phyloP scores from a whole-genome alignment of 2,113 vertebrate genomes.

The Hyaena hyaena region DNA sequence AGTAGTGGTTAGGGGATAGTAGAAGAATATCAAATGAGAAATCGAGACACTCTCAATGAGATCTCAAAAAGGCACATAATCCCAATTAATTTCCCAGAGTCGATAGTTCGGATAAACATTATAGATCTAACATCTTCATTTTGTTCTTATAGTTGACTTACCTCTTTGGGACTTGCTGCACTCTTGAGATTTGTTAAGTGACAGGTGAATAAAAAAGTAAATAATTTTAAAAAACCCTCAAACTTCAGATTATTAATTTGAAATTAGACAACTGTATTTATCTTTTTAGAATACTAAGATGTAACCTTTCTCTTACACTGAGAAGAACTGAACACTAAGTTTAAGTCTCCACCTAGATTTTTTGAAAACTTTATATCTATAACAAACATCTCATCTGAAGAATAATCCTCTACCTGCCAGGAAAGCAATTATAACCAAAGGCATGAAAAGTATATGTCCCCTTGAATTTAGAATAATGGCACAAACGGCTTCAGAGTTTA shows the following conservation, averaged over 20 bases:
- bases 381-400: not conserved
- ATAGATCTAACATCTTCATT: not conserved
- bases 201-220: not conserved
- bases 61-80: not conserved
- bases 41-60: accelerated
- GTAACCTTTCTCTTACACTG: not conserved
- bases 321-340: not conserved
- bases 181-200: not conserved
- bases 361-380: not conserved
- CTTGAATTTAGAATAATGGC: not conserved
- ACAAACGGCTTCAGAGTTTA: not conserved
- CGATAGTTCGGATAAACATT: not conserved
- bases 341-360: not conserved
- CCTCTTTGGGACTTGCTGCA: not conserved
- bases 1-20: not conserved
- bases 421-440: not conserved
- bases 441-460: not conserved
- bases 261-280: not conserved
- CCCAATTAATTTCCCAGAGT: not conserved
- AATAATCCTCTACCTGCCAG: not conserved
- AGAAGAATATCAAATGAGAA: not conserved
- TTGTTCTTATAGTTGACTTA: not conserved
- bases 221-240: not conserved
- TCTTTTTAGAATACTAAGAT: not conserved
- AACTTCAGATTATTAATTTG: not conserved